A percentile compares a stretch with the other conserved stretches of the same genome.
Evolutionary conservation across 2,113 vertebrate genomes (phyloP).

Genomic region (Pseudorasbora parva): DNA sequence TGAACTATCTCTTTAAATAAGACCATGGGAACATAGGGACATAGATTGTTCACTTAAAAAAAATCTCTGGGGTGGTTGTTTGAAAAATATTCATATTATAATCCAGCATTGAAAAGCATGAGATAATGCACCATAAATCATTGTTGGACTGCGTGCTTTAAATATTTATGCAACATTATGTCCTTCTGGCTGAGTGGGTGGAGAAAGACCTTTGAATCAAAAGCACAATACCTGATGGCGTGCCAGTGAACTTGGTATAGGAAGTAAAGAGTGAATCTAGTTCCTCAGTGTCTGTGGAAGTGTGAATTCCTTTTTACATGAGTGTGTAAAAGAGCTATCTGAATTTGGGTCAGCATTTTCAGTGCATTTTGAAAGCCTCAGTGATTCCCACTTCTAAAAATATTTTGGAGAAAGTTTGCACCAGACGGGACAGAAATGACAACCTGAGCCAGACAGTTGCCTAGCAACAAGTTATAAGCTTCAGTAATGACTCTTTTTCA

Average conservation of each 20-base stretch:
- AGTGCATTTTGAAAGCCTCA: slow-evolving; percentile 10
- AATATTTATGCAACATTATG: neutral
- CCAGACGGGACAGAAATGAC: slow-evolving; percentile 18
- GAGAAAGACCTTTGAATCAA: slow-evolving; percentile 3
- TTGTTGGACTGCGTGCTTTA: neutral
- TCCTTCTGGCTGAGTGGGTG: no score
- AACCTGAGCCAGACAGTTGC: slow-evolving; percentile 55
- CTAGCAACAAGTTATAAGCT: slow-evolving; percentile 56
- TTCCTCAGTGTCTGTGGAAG: slow-evolving; percentile 19
- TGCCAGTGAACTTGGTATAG: neutral
- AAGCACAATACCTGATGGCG: neutral
- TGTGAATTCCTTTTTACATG: neutral
- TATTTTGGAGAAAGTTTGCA: slow-evolving; percentile 29
- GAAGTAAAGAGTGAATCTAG: slow-evolving; percentile 8
- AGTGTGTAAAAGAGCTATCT: neutral
- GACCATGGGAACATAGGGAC: no score
- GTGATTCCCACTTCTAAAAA: slow-evolving; percentile 44
- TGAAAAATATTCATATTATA: neutral
- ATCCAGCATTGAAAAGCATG: neutral
- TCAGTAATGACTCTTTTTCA: slow-evolving; percentile 45
- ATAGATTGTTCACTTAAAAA: neutral
- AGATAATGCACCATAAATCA: neutral
- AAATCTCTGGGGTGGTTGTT: neutral
- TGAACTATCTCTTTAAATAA: no score
- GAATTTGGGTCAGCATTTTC: neutral